Evolutionary conservation across 2,888 invertebrate genomes (phyloP).

Genomic region (Lasioglossum marginatum): DNA sequence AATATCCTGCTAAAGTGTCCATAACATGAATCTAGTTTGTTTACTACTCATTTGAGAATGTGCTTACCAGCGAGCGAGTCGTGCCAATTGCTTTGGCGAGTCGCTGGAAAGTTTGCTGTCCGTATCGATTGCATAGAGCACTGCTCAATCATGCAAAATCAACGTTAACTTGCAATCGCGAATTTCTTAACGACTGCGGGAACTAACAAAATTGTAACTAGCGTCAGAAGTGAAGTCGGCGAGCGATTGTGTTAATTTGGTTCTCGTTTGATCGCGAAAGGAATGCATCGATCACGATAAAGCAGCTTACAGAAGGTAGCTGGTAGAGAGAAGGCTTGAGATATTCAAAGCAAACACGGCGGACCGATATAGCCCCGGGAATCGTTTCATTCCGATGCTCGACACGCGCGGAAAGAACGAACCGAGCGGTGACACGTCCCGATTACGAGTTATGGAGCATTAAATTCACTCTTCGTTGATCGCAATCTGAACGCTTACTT

Average conservation of each 20-base stretch:
- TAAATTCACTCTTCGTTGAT: conserved; percentile 49
- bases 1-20: not conserved
- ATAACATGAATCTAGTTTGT: not conserved
- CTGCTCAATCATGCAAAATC: not conserved
- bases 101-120: not conserved
- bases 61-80: not conserved
- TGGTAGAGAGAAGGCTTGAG: not conserved
- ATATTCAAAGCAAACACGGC: conserved; percentile 8
- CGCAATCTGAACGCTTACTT: conserved; percentile 43
- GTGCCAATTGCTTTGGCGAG: not conserved
- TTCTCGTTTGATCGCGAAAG: not conserved
- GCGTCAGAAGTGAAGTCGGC: not conserved
- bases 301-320: not conserved
- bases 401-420: conserved; percentile 23
- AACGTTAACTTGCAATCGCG: not conserved
- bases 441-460: conserved; percentile 20
- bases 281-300: not conserved
- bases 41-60: not conserved
- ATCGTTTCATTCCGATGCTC: conserved; percentile 1
- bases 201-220: not conserved
- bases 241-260: not conserved
- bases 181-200: not conserved
- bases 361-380: not conserved
- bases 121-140: not conserved
- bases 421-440: conserved; percentile 3